Evolutionary conservation across 53 echinoderm and acorn worm genomes (phyloP), one percentile per base, ranked within the genome.

Genomic region (Holothuria scabra): DNA sequence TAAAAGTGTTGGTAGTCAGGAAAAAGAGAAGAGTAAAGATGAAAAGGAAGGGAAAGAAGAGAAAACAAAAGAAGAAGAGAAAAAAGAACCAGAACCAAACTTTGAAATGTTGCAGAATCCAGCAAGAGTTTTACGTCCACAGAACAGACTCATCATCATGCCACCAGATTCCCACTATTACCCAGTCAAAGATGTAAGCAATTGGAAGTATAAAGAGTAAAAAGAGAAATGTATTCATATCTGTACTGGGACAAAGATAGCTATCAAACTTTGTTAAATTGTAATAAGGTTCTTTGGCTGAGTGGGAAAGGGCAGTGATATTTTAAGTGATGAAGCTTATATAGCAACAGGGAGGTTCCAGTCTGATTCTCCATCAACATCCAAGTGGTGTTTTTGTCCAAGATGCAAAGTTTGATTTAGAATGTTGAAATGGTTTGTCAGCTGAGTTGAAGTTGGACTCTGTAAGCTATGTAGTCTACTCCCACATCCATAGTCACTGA

Each of bases 31-130:
- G 48, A 86, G 31, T 14, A 71, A 83, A 25, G 84, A 88, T 41
- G 68, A 60, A 26, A 82, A 82, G 49, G 71, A 67, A 19, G 41
- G 60, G 75, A 61, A 87, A 44, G 59, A 79, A 48, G 76, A 56
- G 28, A 23, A 41, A 41, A 24, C n/a, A 35, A 18, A 41, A 71
- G 79, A 87, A 31, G 61, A 68, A 7, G 82, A 87, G 59, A 89
- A 92, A 71, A 87, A 91, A 63, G 89, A 92, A 78, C 86, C 86
- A 19, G 92, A 92, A 33, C 92, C 92, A 5, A 70, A 79, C 55
- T 96, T 96, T 88, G 87, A 96, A 90, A 90, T 96, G 86, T 74
- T 96, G 24, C 46, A 86, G 30, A 94, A 88, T 57, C 97, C 97
- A 29, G 93, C 93, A 34, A 85, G 93, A 30, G 88, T 94, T 28